phyloP scores from a whole-genome alignment of 2,888 invertebrate species.

The Drosophila kanekoi region DNA sequence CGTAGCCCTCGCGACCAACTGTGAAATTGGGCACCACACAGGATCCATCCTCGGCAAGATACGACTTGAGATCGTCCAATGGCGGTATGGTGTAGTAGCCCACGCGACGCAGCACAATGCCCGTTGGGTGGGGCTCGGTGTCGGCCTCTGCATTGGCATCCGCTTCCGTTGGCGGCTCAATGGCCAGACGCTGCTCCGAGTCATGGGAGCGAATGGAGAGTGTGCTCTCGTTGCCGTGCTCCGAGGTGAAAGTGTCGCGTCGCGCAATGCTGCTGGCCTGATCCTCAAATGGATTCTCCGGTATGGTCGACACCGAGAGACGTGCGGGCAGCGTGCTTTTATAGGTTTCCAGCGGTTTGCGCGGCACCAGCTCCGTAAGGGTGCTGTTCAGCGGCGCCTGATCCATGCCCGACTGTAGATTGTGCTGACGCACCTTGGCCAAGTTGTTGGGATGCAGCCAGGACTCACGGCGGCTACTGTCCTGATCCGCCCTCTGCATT shows the following conservation, averaged over 20 bases:
- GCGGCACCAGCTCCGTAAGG: constrained; percentile 82
- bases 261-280: constrained; percentile 57
- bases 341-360: constrained; percentile 81
- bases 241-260: constrained; percentile 67
- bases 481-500: constrained; percentile 21
- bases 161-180: constrained; percentile 46
- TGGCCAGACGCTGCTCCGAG: constrained; percentile 65
- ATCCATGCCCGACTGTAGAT: constrained; percentile 60
- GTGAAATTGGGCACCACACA: constrained; percentile 95
- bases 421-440: constrained; percentile 82
- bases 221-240: constrained; percentile 76
- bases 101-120: constrained; percentile 90
- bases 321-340: constrained; percentile 50
- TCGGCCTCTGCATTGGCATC: constrained; percentile 25
- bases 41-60: constrained; percentile 89
- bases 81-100: constrained; percentile 97
- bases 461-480: constrained; percentile 81
- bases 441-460: constrained; percentile 84
- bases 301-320: constrained; percentile 76
- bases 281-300: constrained; percentile 82
- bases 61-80: constrained; percentile 91
- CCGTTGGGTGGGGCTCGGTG: constrained; percentile 88
- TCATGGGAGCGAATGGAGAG: constrained; percentile 69
- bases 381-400: constrained; percentile 81
- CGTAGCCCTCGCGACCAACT: constrained; percentile 95